Conservation (phyloP, 2,888 invertebrate species). For the Heliconius ethilla region DNA sequence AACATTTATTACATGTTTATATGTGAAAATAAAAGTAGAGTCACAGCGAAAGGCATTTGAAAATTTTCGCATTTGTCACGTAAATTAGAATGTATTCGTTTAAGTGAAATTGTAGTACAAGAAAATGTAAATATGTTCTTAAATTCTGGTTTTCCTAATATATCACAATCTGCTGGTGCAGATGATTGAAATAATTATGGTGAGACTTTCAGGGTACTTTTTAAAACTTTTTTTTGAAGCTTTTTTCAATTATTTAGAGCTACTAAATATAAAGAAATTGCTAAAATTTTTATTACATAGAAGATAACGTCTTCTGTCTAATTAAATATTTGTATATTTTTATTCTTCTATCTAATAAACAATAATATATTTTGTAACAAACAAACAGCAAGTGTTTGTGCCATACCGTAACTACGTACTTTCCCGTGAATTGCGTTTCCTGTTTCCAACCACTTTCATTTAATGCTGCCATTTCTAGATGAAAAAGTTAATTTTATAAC, state of each 20-base stretch:
- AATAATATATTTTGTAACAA: background rate
- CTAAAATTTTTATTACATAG: too few relatives aligned
- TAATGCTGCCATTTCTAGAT: constrained; percentile 15
- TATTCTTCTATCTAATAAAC: too few relatives aligned
- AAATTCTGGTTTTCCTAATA: too few relatives aligned
- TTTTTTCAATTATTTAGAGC: too few relatives aligned
- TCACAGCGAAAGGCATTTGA: background rate
- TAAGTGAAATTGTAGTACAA: background rate
- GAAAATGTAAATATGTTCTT: background rate
- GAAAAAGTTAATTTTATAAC: constrained; percentile 8
- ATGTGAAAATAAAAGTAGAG: constrained; percentile 11
- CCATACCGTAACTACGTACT: constrained; percentile 20
- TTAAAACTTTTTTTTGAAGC: too few relatives aligned
- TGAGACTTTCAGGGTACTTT: too few relatives aligned
- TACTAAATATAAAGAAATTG: too few relatives aligned
- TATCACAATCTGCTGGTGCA: too few relatives aligned
- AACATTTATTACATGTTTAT: background rate
- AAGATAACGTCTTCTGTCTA: too few relatives aligned
- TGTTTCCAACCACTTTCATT: constrained; percentile 30
- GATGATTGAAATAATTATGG: too few relatives aligned
- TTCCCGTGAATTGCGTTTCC: constrained; percentile 31
- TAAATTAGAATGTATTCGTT: background rate
- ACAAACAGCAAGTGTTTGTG: constrained; percentile 24
- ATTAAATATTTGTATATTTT: too few relatives aligned
- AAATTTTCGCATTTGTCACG: background rate